Percentiles rank a stretch among this genome's conserved stretches.
Evolutionary conservation across 2,113 vertebrate species (phyloP).

Genomic region (Hylia prasina): DNA sequence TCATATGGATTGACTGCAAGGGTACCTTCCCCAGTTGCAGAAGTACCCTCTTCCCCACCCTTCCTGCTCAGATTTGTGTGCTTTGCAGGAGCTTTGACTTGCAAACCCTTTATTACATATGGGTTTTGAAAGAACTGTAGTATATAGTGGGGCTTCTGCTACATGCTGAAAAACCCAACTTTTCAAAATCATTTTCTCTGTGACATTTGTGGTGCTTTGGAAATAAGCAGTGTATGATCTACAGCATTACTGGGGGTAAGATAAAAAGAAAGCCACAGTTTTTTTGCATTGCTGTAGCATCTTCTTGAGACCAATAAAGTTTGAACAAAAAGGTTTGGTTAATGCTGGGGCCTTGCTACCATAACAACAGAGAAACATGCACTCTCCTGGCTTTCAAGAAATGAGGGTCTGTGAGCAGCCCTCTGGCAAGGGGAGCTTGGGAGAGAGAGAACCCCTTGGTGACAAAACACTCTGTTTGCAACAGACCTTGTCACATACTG

Average conservation of each 20-base stretch:
- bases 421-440: neutral
- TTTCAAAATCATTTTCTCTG: neutral
- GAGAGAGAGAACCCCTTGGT: neutral
- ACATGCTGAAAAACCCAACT: rapidly evolving
- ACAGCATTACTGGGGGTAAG: neutral
- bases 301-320: neutral
- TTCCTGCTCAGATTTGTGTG: neutral
- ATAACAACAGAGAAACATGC: neutral
- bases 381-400: neutral
- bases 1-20: neutral
- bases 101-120: neutral
- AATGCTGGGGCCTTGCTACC: neutral
- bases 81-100: neutral
- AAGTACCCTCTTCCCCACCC: rapidly evolving
- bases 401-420: neutral
- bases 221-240: neutral
- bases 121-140: neutral
- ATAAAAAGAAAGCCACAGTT: neutral
- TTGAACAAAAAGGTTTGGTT: neutral
- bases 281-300: neutral
- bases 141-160: neutral
- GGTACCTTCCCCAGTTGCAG: neutral
- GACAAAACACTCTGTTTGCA: neutral
- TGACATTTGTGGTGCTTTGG: neutral
- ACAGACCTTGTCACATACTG: neutral